phyloP scores from a whole-genome alignment of 2,797 vertebrate genomes.

The Alauda arvensis region DNA sequence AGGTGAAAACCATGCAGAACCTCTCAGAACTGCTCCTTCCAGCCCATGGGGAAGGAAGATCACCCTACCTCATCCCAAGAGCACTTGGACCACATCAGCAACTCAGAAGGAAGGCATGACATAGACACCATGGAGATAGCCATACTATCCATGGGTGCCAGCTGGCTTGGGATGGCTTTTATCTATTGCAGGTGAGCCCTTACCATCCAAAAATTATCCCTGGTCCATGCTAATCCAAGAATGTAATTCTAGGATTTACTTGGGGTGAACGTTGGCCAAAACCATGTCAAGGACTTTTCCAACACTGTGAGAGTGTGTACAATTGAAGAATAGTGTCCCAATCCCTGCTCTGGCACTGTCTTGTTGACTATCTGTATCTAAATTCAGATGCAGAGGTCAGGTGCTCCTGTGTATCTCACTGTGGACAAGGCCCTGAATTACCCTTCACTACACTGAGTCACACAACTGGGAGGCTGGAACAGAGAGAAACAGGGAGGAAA shows the following conservation, averaged over 20 bases:
- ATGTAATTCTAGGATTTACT: background rate
- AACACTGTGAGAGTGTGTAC: background rate
- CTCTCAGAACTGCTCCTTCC: background rate
- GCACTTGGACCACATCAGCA: background rate
- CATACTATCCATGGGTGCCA: background rate
- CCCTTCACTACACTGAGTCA: background rate
- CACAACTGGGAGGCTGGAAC: background rate
- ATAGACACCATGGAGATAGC: background rate
- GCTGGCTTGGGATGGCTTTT: background rate
- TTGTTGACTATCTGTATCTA: background rate
- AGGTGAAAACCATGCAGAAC: background rate
- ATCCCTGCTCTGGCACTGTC: background rate
- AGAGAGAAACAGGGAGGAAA: background rate
- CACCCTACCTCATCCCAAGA: background rate
- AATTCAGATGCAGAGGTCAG: background rate
- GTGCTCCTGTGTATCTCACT: background rate
- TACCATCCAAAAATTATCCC: background rate
- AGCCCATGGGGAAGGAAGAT: background rate
- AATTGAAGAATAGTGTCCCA: background rate
- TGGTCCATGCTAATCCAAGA: background rate
- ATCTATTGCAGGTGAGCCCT: background rate
- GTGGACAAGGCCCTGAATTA: background rate
- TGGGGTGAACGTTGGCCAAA: background rate
- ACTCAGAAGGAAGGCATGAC: background rate
- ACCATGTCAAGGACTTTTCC: background rate